These are phyloP conservation scores for Paraplagusia blochii DNA, from an alignment of 2,113 vertebrate species.

Conservation along the genomic window DNA sequence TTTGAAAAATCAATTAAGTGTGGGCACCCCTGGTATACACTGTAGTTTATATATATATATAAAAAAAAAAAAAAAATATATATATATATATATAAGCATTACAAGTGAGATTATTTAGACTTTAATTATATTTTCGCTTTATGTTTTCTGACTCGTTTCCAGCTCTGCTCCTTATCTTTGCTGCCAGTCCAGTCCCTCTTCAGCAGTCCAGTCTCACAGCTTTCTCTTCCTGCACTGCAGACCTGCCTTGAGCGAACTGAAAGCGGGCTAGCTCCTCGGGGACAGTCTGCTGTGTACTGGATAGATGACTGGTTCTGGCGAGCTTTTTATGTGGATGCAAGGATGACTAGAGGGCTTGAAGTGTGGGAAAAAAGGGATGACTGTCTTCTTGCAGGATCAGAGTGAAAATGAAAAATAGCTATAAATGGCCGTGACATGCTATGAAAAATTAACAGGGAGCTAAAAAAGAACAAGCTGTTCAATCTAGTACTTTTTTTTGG, in stretches of 20 bases:
- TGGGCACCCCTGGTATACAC: too few relatives aligned
- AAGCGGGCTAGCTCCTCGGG: conserved; percentile 72
- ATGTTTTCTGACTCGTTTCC: too few relatives aligned
- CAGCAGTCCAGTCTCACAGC: conserved; percentile 40
- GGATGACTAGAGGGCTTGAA: conserved; percentile 35
- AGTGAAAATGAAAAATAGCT: neutral
- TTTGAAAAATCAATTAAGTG: too few relatives aligned
- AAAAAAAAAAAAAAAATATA: too few relatives aligned
- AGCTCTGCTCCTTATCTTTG: conserved; percentile 30
- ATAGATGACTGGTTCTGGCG: conserved; percentile 51
- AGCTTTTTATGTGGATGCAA: conserved; percentile 40
- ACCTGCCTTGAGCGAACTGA: conserved; percentile 53
- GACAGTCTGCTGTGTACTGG: conserved; percentile 51
- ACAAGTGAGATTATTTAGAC: too few relatives aligned
- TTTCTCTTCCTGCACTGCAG: conserved; percentile 41
- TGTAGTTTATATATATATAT: too few relatives aligned
- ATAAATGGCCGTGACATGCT: too few relatives aligned
- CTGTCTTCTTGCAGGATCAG: conserved; percentile 20
- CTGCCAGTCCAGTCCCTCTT: conserved; percentile 24
- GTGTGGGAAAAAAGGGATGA: conserved; percentile 29
- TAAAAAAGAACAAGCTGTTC: too few relatives aligned
- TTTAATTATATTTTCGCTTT: too few relatives aligned
- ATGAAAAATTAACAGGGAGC: too few relatives aligned
- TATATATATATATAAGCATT: too few relatives aligned
- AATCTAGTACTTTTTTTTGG: too few relatives aligned